Evolutionary conservation across 2,797 vertebrate species (phyloP), one percentile per base, ranked within the genome.

Genomic region (Brachymystax lenok): DNA sequence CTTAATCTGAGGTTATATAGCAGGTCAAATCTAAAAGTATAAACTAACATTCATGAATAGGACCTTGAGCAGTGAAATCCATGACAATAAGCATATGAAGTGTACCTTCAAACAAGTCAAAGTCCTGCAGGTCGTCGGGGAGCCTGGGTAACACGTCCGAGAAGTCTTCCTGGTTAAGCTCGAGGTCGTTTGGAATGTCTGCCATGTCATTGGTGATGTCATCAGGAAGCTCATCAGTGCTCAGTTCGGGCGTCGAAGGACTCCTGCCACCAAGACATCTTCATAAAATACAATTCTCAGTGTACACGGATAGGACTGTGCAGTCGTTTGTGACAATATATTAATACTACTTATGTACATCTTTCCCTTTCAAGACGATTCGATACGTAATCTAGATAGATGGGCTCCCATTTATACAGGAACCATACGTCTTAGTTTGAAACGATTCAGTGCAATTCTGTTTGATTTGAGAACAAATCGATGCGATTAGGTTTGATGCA

Each of bases 121-220:
- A 99, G 91, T 98, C 98, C 90, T 97, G 98, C 87, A 99, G 94
- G 91, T 99, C 98, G 76, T 99, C 98, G 0, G 98, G 95, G 82
- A 99, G 95, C 91, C 98, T 91, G 0, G 98, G 98, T 80, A 99
- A 92, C 85, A 99, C 98, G 1, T 99, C 98, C 0, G 98, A 97
- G 83, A 99, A 99, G 89, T 99, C 98, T 88, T 99, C 98, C 91
- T 99, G 98, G 94, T 99, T 99, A 74, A 99, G 93, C 92, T 99
- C 98, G 74, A 99, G 94, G 92, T 99, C 98, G 30, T 99, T 96
- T 92, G 97, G 98, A 98, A 99, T 99, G 97, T 99, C 98, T 86
- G 97, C 95, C 89, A 99, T 99, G 89, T 99, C 98, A 70, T 96
- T 98, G 94, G 98, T 96, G 94, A 99, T 99, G 88, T 99, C 98